Evolutionary conservation across 1,140 invertebrate species (phyloP).

Genomic region (Apis dorsata): DNA sequence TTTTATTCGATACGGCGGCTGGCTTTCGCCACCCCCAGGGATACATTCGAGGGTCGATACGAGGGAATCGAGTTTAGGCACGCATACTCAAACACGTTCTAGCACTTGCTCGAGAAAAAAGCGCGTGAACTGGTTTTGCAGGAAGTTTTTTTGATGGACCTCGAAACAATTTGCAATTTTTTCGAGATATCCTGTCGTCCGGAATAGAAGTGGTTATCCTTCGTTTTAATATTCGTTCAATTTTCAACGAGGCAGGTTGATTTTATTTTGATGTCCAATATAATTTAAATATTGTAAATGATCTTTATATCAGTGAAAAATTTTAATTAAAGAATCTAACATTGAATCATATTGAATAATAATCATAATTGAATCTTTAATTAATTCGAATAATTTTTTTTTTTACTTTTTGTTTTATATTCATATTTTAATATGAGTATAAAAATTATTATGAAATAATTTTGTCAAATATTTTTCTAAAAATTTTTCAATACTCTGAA

Average conservation of each 20-base stretch:
- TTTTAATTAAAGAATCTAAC: too few relatives aligned
- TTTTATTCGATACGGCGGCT: background rate
- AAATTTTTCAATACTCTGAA: too few relatives aligned
- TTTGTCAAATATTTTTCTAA: too few relatives aligned
- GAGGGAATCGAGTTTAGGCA: slow-evolving; percentile 42
- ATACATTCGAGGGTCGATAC: slow-evolving; percentile 31
- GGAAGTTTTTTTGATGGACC: background rate
- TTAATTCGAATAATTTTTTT: too few relatives aligned
- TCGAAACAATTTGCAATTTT: background rate
- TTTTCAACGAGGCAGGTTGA: background rate
- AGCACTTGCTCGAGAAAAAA: slow-evolving; percentile 26
- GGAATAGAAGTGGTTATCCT: background rate
- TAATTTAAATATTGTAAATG: too few relatives aligned
- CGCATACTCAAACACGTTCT: slow-evolving; percentile 55
- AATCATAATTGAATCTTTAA: too few relatives aligned
- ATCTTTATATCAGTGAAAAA: too few relatives aligned
- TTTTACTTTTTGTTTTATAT: too few relatives aligned
- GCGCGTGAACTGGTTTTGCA: background rate
- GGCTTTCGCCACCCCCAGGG: background rate
- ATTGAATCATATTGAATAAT: too few relatives aligned
- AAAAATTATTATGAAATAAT: too few relatives aligned
- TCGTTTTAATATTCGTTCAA: background rate
- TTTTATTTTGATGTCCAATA: too few relatives aligned
- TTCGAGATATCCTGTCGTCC: background rate
- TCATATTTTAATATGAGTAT: too few relatives aligned